Evolutionary conservation across 2,113 vertebrate genomes (phyloP), one percentile per base, ranked within the genome.

Genomic region (Daubentonia madagascariensis): DNA sequence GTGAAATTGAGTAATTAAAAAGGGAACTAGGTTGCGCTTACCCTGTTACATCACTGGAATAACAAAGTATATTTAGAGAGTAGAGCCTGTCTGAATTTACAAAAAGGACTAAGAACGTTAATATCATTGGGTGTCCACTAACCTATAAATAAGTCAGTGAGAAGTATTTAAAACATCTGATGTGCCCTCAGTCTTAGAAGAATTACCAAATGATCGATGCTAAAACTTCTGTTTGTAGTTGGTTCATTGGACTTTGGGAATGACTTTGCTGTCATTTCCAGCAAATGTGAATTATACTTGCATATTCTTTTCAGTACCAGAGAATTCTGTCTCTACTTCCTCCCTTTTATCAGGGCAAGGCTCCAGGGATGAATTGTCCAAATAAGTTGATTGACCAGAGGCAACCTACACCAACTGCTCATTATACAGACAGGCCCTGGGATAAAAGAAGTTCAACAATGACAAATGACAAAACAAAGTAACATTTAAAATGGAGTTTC

Each of bases 1-100:
- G 91, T 89, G 81, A 96, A 97, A 88, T 70, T 80, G 67, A 97
- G 92, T 97, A 98, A 98, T 98, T 98, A 98, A 97, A 97, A 97
- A 95, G 90, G 67, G 81, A 97, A 96, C 91, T 79, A 97, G 87
- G 67, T 78, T 94, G 85, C 96, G 28, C 61, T 96, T 96, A 92
- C 79, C 59, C 22, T 85, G 20, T 97, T 96, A 98, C 94, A 76
- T 98, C 97, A 98, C 92, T 96, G 83, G 85, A 98, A 97, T 96
- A 98, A 98, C 89, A 97, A 96, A 93, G 72, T 85, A 13, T 81
- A 89, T 97, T 97, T 96, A 97, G 67, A 97, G 72, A 97, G 81
- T 68, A 18, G 57, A 97, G 79, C 28, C 65, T 96, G 61, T 94
- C 92, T 95, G 72, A 94, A 95, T 91, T 96, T 91, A 91, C 17